Evolutionary conservation across 2,113 vertebrate species (phyloP).

Genomic region (Ochotona princeps): DNA sequence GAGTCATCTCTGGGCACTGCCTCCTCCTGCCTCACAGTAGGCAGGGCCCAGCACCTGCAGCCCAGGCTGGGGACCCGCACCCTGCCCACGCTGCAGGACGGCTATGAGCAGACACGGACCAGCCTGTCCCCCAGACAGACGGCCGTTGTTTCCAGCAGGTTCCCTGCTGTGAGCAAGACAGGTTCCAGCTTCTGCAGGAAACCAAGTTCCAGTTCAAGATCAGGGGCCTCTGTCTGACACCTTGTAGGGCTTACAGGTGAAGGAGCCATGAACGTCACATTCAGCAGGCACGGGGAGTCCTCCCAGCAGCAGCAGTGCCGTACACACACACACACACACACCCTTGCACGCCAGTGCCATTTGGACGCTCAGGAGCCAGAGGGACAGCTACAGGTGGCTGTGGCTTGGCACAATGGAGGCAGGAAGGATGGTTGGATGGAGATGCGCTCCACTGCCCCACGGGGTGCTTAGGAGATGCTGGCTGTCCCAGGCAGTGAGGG

Average conservation of each 20-base stretch:
- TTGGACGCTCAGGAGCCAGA: not conserved
- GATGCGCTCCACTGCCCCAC: too few species aligned
- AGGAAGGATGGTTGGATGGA: too few species aligned
- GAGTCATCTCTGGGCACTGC: not conserved
- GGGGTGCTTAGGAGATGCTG: too few species aligned
- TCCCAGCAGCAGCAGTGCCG: accelerated
- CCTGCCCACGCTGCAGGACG: too few species aligned
- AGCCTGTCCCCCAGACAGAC: too few species aligned
- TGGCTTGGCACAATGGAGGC: too few species aligned
- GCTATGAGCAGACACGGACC: not conserved
- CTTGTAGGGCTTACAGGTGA: not conserved
- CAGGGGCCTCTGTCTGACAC: not conserved
- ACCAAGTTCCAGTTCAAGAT: not conserved
- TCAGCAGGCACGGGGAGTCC: accelerated
- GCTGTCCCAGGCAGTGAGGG: too few species aligned
- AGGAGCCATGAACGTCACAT: too few species aligned
- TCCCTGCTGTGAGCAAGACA: not conserved
- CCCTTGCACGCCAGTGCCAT: too few species aligned
- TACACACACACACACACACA: not conserved
- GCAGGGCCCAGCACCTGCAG: not conserved
- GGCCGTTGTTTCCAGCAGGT: not conserved
- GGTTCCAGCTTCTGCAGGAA: not conserved
- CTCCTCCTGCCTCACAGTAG: too few species aligned
- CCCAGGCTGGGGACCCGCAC: not conserved
- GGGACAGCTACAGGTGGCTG: not conserved